Base-by-base conservation (phyloP, 2,113 vertebrate species). In the Tilapia sparmanii region DNA sequence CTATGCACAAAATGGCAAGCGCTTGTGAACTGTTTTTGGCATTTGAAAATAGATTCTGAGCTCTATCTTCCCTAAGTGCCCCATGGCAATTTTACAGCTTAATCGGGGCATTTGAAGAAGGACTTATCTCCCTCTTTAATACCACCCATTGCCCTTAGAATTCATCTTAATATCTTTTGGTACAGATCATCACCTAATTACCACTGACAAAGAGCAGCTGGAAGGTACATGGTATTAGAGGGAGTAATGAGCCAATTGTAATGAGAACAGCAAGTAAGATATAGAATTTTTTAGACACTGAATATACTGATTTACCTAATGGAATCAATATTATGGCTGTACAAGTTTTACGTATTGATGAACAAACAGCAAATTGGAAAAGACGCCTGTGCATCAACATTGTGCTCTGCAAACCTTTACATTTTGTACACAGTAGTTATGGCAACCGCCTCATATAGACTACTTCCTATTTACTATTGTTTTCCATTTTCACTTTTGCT, bases 141-240 rank as follows among this genome's bases (percentile, higher is more conserved):
- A 80, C 59, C 94, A 91, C 73, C 82, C 84, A 80, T 68, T 78
- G 92, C 90, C 94, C 92, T 86, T 55, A 90, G 88, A 95, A 95
- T 94, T 92, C 90, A 90, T 93, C 84, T 90, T 93, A 93, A 94
- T 92, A 90, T 91, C 89, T 91, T 94, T 89, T 91, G 81, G 86
- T 86, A 90, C 91, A 92, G 90, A 94, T 93, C 92, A 93, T 93
- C 92, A 89, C 89, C 94, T 95, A 95, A 95, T 95, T 96, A 95
- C 84, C 81, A 84, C 57, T 83, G 88, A 95, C 92, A 95, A 92
- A 93, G 93, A 93, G 86, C 84, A 87, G 90, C 94, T 91, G 90
- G 90, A 91, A 95, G 94, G 92, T 94, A 89, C 94, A 86, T 89
- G 91, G 73, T 88, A 93, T 95, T 96, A 94, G 81, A 81, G 86